These are phyloP conservation scores for Gambusia affinis DNA, from an alignment of 2,113 vertebrate genomes.

Conservation along the genomic window DNA sequence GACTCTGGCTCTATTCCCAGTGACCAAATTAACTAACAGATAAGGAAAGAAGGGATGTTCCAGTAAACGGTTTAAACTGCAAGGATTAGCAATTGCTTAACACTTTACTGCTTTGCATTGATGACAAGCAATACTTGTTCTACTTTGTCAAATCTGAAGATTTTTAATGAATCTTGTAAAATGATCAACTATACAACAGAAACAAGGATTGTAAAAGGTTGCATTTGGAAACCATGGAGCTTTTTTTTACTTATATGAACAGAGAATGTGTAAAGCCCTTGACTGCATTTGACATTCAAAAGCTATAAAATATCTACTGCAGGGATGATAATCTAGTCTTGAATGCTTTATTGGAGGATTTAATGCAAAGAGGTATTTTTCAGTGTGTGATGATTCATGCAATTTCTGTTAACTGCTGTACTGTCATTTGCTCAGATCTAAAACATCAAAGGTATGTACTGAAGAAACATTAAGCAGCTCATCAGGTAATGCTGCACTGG, in stretches of 20 bases:
- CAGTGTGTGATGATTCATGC: conserved; percentile 48
- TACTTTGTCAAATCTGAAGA: neutral
- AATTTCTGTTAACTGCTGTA: conserved; percentile 45
- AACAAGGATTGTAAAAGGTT: conserved; percentile 18
- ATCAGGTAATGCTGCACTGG: too few relatives aligned
- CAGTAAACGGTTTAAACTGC: conserved; percentile 41
- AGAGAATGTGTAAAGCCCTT: conserved; percentile 32
- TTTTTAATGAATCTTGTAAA: neutral
- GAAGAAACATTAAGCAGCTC: conserved; percentile 27
- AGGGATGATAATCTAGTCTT: conserved; percentile 27
- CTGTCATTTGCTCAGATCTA: conserved; percentile 25
- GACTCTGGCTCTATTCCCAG: conserved; percentile 65
- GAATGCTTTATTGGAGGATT: conserved; percentile 44
- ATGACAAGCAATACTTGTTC: conserved; percentile 9
- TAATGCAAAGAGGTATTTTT: conserved; percentile 39
- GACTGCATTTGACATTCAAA: conserved; percentile 32
- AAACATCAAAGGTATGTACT: conserved; percentile 3
- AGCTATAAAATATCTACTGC: conserved; percentile 38
- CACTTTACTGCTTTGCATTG: neutral
- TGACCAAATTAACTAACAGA: conserved; percentile 43
- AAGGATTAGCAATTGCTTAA: conserved; percentile 18
- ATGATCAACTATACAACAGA: conserved; percentile 7
- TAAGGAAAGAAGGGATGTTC: conserved; percentile 52
- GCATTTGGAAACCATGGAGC: conserved; percentile 10
- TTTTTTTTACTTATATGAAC: conserved; percentile 23